Evolutionary conservation across 2,797 vertebrate species (phyloP), one percentile per base, ranked within the genome.

Genomic region (Pipistrellus kuhlii): DNA sequence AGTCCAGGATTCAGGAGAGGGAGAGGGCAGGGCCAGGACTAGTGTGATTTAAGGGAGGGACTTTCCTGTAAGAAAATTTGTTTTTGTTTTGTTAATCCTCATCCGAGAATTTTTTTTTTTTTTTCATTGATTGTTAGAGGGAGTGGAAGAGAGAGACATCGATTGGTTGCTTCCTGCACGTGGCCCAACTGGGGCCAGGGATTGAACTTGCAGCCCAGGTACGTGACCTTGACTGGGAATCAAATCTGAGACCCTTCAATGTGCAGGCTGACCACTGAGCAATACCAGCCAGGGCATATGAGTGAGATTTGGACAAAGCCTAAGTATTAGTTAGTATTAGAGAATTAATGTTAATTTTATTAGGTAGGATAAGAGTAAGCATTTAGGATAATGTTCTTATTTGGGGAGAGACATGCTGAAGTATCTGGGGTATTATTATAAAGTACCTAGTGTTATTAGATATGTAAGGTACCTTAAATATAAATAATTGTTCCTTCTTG

Each of bases 321-420:
- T 75, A 20, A 41, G 71, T 38, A 35, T 66, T 44, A 66, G 76
- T 72, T 38, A 64, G 0, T 57, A 71, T 78, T 57, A 66, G 69
- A n/a, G 64, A 93, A 41, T 83, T 35, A 32, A 30, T 53, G 51
- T 89, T 76, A 46, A 41, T 86, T 91, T 80, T 72, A n/a, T 91
- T 82, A 69, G 85, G 0, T 32, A 12, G 59, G 57, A 20, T 86
- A 35, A 35, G 17, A 35, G 17, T 48, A 18, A 18, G 20, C 46
- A n/a, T 76, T 35, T 21, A 76, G 46, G 32, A 25, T n/a, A 35
- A 38, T 55, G 53, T 77, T 92, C 41, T 66, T 77, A 72, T 78
- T 93, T 90, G 12, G 88, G n/a, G 44, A 90, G 23, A 32, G 62
- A 12, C 8, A 7, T 75, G 66, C 59, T 51, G 12, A 75, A 27